Base-by-base conservation (phyloP, 2,797 vertebrate genomes). In the Podarcis siculus region DNA sequence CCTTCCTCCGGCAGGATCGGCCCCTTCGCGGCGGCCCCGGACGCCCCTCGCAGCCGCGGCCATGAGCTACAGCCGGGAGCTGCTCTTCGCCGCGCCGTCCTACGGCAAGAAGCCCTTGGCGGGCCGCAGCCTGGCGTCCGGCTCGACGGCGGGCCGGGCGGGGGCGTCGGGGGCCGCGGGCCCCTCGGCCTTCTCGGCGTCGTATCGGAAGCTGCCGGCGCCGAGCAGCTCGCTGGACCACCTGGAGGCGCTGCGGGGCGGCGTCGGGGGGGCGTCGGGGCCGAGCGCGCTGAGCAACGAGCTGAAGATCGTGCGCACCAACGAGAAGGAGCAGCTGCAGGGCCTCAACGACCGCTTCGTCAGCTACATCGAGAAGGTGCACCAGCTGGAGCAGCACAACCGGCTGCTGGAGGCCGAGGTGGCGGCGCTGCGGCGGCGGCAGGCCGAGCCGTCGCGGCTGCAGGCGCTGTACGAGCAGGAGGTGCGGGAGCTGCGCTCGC, bases 271-370 rank as follows among this genome's bases (percentile, higher is more conserved):
- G 67, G 64, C 25, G 25, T 79, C 95, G 72, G 97, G 97, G 95
- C 92, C 94, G 90, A 97, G 96, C 93, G 95, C 96, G 67, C 90
- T 97, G 45, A 98, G 97, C 95, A 98, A 98, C 94, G 98, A 99
- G 95, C 98, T 97, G 91, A 98, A 98, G 94, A 98, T 98, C 93
- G 95, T 98, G 93, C 98, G 98, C 92, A 98, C 98, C 64, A 98
- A 98, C 66, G 98, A 98, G 92, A 98, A 98, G 96, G 98, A 98
- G 89, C 98, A 99, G 90, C 96, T 98, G 6, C 97, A 97, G 94
- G 98, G 95, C 86, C 97, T 98, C 35, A 94, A 94, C 92, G 93
- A 94, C 87, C 92, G 93, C 90, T 98, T 98, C 94, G 98, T 97
- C 92, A 96, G 97, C 94, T 98, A 98, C 80, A 97, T 98, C 19